Evolutionary conservation across 2,797 vertebrate species (phyloP).

Genomic region (Karalla daura): DNA sequence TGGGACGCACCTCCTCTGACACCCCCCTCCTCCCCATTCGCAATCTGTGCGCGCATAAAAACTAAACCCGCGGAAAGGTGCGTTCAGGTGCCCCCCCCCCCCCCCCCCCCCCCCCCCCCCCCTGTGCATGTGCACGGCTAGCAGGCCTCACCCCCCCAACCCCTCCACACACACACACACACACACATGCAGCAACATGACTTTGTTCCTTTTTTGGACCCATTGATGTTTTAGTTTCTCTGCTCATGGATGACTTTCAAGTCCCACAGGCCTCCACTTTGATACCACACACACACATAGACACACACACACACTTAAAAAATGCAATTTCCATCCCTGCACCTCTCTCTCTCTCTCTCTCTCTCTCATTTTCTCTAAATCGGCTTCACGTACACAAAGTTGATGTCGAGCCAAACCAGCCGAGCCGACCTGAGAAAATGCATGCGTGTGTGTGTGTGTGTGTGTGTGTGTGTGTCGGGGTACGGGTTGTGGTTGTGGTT

Average conservation of each 20-base stretch:
- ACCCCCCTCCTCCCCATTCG: too few relatives aligned
- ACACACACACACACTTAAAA: constrained; percentile 52
- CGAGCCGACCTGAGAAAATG: constrained; percentile 79
- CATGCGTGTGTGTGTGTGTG: too few relatives aligned
- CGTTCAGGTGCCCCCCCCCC: constrained; percentile 39
- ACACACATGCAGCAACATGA: constrained; percentile 46
- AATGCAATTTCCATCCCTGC: constrained; percentile 81
- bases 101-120: not conserved
- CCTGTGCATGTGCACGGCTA: constrained; percentile 26
- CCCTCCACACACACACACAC: constrained; percentile 44
- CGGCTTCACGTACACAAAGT: constrained; percentile 85
- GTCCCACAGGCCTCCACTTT: constrained; percentile 78
- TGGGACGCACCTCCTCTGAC: too few relatives aligned
- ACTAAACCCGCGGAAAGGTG: not conserved
- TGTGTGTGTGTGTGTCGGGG: constrained; percentile 18
- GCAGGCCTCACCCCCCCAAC: constrained; percentile 54
- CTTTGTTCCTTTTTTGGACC: constrained; percentile 34
- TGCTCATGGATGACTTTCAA: constrained; percentile 85
- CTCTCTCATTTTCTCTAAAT: constrained; percentile 92
- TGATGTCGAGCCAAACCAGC: constrained; percentile 80
- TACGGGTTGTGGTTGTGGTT: constrained; percentile 48
- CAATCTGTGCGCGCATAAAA: constrained; percentile 32
- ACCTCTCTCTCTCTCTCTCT: constrained; percentile 86
- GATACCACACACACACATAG: constrained; percentile 75
- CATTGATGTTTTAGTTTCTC: constrained; percentile 80